Conservation (phyloP, 2,888 invertebrate species). For the Leucozona laternaria region DNA sequence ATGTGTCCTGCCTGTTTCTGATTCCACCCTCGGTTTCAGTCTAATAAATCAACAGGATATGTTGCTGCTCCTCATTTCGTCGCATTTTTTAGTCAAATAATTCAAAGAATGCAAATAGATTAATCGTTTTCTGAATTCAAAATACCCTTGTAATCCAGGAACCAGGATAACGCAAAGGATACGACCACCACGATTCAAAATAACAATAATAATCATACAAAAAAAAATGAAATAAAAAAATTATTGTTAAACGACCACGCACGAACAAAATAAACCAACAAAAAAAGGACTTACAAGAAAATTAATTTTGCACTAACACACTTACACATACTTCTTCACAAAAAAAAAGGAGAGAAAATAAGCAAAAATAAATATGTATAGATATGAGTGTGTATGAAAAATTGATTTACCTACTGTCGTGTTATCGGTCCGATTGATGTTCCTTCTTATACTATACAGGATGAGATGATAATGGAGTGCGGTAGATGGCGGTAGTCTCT, state of each 20-base stretch:
- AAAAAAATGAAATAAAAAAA: constrained; percentile 17
- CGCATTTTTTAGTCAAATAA: constrained; percentile 57
- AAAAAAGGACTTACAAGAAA: constrained; percentile 65
- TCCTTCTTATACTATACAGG: constrained; percentile 49
- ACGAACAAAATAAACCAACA: constrained; percentile 4
- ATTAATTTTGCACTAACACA: constrained; percentile 61
- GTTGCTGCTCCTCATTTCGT: constrained; percentile 2
- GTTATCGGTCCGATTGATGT: constrained; percentile 74
- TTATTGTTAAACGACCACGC: constrained; percentile 16
- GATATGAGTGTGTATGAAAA: constrained; percentile 17
- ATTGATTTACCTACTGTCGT: constrained; percentile 72
- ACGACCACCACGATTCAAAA: constrained; percentile 56
- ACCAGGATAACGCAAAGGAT: constrained; percentile 67
- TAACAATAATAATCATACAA: constrained; percentile 62
- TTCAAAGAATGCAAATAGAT: constrained; percentile 75
- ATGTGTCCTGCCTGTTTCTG: neutral
- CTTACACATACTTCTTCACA: neutral
- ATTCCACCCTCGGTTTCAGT: neutral
- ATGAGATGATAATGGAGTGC: constrained; percentile 71
- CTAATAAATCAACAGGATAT: constrained; percentile 18
- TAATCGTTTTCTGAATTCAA: constrained; percentile 60
- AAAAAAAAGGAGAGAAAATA: neutral
- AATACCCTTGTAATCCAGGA: constrained; percentile 66
- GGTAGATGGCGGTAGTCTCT: constrained; percentile 17
- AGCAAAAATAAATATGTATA: neutral